Evolutionary conservation across 2,113 vertebrate species (phyloP).

Genomic region (Austrofundulus limnaeus): DNA sequence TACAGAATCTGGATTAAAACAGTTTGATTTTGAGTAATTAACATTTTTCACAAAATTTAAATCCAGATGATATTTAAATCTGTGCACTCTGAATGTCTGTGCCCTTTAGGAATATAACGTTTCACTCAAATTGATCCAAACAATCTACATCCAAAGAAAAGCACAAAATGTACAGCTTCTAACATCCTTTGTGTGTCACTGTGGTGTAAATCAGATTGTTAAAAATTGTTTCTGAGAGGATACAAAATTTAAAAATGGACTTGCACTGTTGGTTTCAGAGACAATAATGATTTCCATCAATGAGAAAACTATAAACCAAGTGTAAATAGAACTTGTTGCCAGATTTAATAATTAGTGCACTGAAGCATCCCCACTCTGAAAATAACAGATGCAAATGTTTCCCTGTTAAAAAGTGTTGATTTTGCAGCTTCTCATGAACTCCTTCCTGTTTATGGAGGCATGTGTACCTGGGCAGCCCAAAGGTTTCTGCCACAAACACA

Average conservation of each 20-base stretch:
- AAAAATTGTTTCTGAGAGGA: conserved; percentile 12
- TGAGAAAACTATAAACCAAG: background rate
- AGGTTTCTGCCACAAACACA: conserved; percentile 74
- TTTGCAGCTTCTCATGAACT: conserved; percentile 58
- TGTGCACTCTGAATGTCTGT: conserved; percentile 16
- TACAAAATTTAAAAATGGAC: conserved; percentile 31
- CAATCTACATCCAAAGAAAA: conserved; percentile 34
- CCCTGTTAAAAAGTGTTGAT: conserved; percentile 27
- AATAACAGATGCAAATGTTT: conserved; percentile 63
- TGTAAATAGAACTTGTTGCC: background rate
- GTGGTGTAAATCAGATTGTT: conserved; percentile 23
- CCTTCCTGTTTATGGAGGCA: conserved; percentile 67
- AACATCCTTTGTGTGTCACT: conserved; percentile 16
- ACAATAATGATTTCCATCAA: conserved; percentile 17
- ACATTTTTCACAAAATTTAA: conserved; percentile 12
- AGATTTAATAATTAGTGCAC: conserved; percentile 18
- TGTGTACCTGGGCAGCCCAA: conserved; percentile 64
- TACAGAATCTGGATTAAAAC: conserved; percentile 29
- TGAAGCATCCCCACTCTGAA: conserved; percentile 44
- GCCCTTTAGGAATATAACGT: conserved; percentile 6
- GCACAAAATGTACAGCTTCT: conserved; percentile 27
- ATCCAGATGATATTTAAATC: conserved; percentile 26
- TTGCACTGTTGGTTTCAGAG: conserved; percentile 66
- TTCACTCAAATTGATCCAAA: conserved; percentile 57
- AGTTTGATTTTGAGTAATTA: background rate